These are phyloP conservation scores for Chiloscyllium plagiosum DNA, from an alignment of 2,113 vertebrate genomes.

Conservation along the genomic window DNA sequence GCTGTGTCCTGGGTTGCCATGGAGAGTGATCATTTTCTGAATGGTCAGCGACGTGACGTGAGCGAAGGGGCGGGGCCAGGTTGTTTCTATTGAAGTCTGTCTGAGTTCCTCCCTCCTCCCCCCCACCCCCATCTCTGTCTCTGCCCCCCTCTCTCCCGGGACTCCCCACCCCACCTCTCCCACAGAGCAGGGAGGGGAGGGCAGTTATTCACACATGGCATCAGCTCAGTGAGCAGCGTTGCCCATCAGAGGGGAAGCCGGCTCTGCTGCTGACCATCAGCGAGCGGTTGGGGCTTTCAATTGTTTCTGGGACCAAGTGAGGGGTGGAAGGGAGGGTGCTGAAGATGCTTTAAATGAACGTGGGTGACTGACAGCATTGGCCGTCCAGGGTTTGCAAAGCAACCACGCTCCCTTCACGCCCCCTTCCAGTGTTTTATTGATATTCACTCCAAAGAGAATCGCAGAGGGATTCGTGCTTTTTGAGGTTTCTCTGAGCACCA, in stretches of 20 bases:
- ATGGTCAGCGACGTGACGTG: slow-evolving; percentile 28
- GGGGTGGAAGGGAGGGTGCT: not conserved
- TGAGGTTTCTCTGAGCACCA: not conserved
- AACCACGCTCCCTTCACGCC: not conserved
- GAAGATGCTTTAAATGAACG: not conserved
- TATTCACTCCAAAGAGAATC: not conserved
- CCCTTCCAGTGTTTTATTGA: not conserved
- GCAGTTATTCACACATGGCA: not conserved
- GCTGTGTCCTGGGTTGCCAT: not conserved
- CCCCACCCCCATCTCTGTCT: slow-evolving; percentile 17
- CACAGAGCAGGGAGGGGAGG: too few species aligned
- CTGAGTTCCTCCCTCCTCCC: not conserved
- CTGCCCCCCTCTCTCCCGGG: too few species aligned
- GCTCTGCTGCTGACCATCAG: too few species aligned
- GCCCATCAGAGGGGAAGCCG: too few species aligned
- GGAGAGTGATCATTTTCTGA: slow-evolving; percentile 1
- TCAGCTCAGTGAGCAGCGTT: too few species aligned
- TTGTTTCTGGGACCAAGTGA: not conserved
- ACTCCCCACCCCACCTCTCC: too few species aligned
- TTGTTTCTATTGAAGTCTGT: not conserved
- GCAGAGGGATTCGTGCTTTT: not conserved
- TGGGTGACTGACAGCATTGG: not conserved
- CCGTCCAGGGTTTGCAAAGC: not conserved
- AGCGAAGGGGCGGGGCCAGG: not conserved
- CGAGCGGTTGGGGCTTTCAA: too few species aligned